Evolutionary conservation across 2,113 vertebrate species (phyloP), one percentile per base, ranked within the genome.

Genomic region (Cyanoliseus patagonus): DNA sequence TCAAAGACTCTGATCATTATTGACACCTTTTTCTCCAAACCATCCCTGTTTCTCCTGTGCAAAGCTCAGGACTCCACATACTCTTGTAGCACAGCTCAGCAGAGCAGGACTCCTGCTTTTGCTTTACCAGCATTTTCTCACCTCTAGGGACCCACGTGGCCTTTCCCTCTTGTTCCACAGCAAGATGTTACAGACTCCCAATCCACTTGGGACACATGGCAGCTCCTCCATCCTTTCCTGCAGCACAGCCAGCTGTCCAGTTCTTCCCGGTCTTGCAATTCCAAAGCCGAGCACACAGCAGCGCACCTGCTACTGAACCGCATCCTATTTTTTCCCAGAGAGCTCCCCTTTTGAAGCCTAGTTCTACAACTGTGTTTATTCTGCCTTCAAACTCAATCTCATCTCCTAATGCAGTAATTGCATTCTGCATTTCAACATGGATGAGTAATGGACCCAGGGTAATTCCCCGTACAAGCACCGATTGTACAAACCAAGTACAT

Each of bases 361-460:
- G 8, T 24, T 80, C 76, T 69, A 16, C 11, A 14, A 35, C 39
- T 62, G 35, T 53, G 47, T 52, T 88, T 92, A 68, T 81, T 67
- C 69, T 61, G n/a, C 63, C 49, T 79, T 90, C 68, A 79, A 52
- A 73, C 62, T 76, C 12, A 25, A 76, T 77, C 74, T 72, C 83
- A 52, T 62, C 47, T 82, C 61, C 66, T 75, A 47, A 72, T 14
- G 41, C 42, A 78, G 47, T 30, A 91, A 92, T 66, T 95, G 55
- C 44, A 62, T 28, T 88, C 47, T 47, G 31, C 73, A 53, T 92
- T 94, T 83, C 92, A 62, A 61, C 91, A 81, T 1, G 15, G 73
- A 63, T 84, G 88, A 96, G 61, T 68, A 94, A 96, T n/a, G 61
- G 51, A 78, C 55, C 25, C n/a, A 66, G 57, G 55, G 80, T 81